A percentile compares a stretch with the other conserved stretches of the same genome.
Conservation (phyloP, 2,888 invertebrate species). For the Erynnis tages region DNA sequence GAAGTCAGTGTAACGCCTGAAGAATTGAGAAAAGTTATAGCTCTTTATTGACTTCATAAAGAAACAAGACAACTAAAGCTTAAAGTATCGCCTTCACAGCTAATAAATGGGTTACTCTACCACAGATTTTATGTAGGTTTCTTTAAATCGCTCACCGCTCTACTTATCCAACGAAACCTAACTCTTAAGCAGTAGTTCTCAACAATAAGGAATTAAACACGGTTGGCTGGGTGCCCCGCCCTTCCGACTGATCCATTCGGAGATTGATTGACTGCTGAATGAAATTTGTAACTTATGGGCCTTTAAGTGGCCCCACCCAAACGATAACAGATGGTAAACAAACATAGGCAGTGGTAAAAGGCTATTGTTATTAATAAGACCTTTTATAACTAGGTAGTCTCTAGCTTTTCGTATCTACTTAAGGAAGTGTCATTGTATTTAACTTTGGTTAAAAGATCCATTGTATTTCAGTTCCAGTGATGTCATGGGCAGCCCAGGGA, state of each 20-base stretch:
- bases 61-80: no score
- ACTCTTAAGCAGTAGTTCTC: conserved; percentile 34
- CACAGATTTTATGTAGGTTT: no score
- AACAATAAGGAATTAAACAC: conserved; percentile 67
- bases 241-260: conserved; percentile 44
- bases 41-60: no score
- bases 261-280: conserved; percentile 35
- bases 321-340: conserved; percentile 18
- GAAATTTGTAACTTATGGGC: conserved; percentile 25
- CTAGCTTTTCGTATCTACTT: no score
- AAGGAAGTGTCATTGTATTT: no score
- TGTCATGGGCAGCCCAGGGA: no score
- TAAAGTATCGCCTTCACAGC: no score
- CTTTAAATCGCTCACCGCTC: conserved; percentile 34
- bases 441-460: no score
- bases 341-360: conserved; percentile 4
- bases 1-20: no score
- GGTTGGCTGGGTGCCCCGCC: conserved; percentile 56
- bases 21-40: no score
- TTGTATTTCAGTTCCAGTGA: no score
- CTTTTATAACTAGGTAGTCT: neutral
- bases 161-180: conserved; percentile 26
- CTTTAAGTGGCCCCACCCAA: conserved; percentile 21
- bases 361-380: conserved; percentile 12
- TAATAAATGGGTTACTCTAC: no score